Evolutionary conservation across 2,888 invertebrate genomes (phyloP).

Genomic region (Andricus quercusramuli): DNA sequence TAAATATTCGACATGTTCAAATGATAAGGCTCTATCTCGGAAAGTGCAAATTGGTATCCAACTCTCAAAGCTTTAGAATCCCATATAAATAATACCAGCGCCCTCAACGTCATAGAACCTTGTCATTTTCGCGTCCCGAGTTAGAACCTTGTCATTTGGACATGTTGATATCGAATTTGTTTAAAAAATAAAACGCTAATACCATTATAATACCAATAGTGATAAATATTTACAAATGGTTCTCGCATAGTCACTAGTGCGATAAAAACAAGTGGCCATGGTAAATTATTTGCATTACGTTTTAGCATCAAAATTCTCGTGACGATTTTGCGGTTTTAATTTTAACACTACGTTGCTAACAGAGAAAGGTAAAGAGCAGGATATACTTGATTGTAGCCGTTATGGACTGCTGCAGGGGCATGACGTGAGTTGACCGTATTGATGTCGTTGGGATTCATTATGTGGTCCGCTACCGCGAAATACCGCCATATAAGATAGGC

Average conservation of each 20-base stretch:
- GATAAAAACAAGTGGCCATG: background rate
- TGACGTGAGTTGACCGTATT: constrained; percentile 46
- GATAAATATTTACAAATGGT: background rate
- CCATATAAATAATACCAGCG: no score
- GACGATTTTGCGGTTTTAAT: background rate
- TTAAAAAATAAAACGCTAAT: no score
- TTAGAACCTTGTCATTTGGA: no score
- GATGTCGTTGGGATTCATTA: constrained; percentile 6
- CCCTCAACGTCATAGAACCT: no score
- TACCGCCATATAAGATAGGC: background rate
- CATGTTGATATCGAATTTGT: no score
- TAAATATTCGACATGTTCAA: no score
- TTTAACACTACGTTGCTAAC: background rate
- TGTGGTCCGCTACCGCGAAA: background rate
- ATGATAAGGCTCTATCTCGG: no score
- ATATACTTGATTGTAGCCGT: constrained; percentile 66
- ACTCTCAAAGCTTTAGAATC: no score
- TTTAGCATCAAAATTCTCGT: background rate
- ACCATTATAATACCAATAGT: background rate
- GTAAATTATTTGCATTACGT: background rate
- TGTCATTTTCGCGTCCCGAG: no score
- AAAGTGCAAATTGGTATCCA: no score
- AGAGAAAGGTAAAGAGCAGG: constrained; percentile 58
- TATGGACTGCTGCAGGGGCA: constrained; percentile 53
- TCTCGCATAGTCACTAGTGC: background rate